Conservation (phyloP, 1,140 invertebrate genomes). For the Nixonia krombeini region DNA sequence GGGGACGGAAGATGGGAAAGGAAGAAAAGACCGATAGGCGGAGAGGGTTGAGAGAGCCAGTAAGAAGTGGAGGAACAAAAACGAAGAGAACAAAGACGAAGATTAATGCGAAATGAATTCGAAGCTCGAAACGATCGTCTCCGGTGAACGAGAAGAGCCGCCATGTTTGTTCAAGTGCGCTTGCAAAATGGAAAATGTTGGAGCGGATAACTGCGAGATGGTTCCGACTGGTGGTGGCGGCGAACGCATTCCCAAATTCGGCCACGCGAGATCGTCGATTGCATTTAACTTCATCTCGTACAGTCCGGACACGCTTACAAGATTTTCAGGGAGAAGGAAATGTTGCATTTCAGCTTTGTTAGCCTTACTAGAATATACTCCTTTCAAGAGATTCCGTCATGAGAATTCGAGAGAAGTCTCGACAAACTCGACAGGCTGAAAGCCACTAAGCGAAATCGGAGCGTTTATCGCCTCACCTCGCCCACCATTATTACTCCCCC, state of each 20-base stretch:
- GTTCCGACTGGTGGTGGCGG: no score
- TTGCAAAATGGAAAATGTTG: constrained; percentile 23
- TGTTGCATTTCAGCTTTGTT: no score
- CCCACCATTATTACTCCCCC: neutral
- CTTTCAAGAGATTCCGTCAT: neutral
- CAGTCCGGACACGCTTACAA: no score
- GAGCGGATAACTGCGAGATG: no score
- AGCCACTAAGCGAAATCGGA: constrained; percentile 7
- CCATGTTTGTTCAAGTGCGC: constrained; percentile 47
- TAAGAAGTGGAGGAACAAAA: constrained; percentile 62
- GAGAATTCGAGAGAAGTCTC: neutral
- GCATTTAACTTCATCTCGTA: no score
- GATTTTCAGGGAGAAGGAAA: no score
- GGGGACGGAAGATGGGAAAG: constrained; percentile 36
- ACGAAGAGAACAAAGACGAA: constrained; percentile 60
- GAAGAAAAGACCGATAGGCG: constrained; percentile 30
- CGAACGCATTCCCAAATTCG: no score
- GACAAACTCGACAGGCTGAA: constrained; percentile 5
- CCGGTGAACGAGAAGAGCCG: constrained; percentile 39
- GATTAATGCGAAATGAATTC: constrained; percentile 67
- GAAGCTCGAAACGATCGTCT: constrained; percentile 31
- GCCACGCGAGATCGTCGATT: no score
- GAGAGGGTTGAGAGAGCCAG: constrained; percentile 46
- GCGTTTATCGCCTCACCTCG: constrained; percentile 21
- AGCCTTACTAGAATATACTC: no score